Percentiles rank a stretch among this genome's conserved stretches.
Conservation (phyloP, 2,113 vertebrate species). For the Piaya cayana region DNA sequence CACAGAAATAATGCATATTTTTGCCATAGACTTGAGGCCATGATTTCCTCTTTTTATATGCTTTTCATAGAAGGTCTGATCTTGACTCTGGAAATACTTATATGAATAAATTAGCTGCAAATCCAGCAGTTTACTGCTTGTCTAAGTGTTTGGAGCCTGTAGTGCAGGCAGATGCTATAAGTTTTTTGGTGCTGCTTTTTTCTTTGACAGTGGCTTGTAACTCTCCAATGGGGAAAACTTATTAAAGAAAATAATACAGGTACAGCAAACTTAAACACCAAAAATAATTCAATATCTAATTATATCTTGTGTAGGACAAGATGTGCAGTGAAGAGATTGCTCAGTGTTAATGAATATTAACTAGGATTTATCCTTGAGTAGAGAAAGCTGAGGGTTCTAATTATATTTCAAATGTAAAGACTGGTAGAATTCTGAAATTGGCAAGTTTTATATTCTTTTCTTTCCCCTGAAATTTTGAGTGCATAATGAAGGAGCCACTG, state of each 20-base stretch:
- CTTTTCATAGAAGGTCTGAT: neutral
- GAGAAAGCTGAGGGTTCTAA: slow-evolving; percentile 36
- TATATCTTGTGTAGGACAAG: slow-evolving; percentile 37
- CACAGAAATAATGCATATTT: neutral
- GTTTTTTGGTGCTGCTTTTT: neutral
- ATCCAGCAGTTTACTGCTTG: neutral
- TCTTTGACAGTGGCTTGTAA: neutral
- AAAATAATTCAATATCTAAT: slow-evolving; percentile 32
- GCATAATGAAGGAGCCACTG: slow-evolving; percentile 68
- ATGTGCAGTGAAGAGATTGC: slow-evolving; percentile 34
- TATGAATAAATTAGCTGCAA: neutral
- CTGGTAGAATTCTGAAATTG: slow-evolving; percentile 57
- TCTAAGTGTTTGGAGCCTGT: neutral
- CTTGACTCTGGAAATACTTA: neutral
- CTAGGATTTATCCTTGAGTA: slow-evolving; percentile 55
- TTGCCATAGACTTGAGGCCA: neutral
- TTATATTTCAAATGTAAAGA: slow-evolving; percentile 59
- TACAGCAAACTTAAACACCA: neutral
- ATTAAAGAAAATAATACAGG: slow-evolving; percentile 1
- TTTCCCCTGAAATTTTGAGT: slow-evolving; percentile 53
- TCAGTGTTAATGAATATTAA: slow-evolving; percentile 65
- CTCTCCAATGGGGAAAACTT: neutral
- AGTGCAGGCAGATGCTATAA: neutral
- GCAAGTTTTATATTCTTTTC: slow-evolving; percentile 33
- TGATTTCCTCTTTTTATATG: neutral